Percentiles rank a stretch among this genome's conserved stretches.
Conservation (phyloP, 2,797 vertebrate species). For the Typhlichthys eigenmanni region DNA sequence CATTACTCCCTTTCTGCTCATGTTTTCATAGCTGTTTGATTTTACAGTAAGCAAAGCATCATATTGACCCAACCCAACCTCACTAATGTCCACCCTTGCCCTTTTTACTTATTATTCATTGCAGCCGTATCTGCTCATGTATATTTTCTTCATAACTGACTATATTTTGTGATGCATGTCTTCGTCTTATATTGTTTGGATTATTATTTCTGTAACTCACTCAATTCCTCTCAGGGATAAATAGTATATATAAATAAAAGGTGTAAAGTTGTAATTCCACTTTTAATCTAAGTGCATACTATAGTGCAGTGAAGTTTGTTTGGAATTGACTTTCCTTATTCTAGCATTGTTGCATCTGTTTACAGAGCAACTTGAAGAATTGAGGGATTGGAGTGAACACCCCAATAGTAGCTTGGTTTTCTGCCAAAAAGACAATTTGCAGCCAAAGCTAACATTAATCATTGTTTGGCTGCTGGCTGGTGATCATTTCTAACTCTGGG, state of each 20-base stretch:
- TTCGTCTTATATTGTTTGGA: no score
- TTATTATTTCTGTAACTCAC: no score
- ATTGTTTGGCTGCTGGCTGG: slow-evolving; percentile 31
- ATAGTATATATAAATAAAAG: neutral
- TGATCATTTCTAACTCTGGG: slow-evolving; percentile 36
- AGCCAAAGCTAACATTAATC: slow-evolving; percentile 47
- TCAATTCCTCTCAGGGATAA: no score
- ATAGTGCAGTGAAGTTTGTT: neutral
- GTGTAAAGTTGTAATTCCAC: slow-evolving; percentile 5
- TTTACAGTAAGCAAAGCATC: no score
- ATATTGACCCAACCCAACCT: no score
- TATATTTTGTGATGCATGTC: no score
- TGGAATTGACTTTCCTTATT: slow-evolving; percentile 23
- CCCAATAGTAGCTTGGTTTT: slow-evolving; percentile 34
- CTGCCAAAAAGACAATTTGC: slow-evolving; percentile 39
- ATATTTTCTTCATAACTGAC: no score
- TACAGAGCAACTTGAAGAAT: slow-evolving; percentile 37
- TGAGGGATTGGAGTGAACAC: slow-evolving; percentile 10
- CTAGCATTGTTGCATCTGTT: slow-evolving; percentile 25
- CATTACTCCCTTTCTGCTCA: no score
- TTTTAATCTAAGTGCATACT: slow-evolving; percentile 15
- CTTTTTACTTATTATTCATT: no score
- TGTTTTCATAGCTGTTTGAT: no score
- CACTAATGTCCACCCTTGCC: no score
- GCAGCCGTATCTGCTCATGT: no score